Conservation (phyloP, 2,113 vertebrate genomes). For the Coryphaenoides rupestris region DNA sequence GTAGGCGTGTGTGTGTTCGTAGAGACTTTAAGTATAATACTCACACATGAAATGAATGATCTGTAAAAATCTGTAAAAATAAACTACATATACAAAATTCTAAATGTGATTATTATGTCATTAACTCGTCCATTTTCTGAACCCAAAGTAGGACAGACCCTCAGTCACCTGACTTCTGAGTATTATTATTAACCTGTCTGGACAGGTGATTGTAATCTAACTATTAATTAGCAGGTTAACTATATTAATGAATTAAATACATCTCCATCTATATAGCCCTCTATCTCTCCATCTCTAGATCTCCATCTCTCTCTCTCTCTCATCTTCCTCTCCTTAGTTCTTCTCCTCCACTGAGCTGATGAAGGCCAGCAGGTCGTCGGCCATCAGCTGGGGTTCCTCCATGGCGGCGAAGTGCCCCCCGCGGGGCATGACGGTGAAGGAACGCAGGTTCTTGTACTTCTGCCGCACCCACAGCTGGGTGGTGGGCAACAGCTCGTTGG, state of each 20-base stretch:
- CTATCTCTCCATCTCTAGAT: background rate
- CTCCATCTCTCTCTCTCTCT: background rate
- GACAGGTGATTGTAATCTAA: too few species aligned
- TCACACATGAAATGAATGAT: too few species aligned
- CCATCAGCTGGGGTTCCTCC: slow-evolving; percentile 82
- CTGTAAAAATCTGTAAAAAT: too few species aligned
- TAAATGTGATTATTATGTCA: too few species aligned
- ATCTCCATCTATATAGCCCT: background rate
- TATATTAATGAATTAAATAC: too few species aligned
- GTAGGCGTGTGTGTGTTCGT: background rate
- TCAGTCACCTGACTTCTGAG: too few species aligned
- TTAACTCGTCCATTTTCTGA: too few species aligned
- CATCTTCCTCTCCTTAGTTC: slow-evolving; percentile 25
- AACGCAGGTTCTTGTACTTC: slow-evolving; percentile 71
- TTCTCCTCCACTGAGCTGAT: slow-evolving; percentile 70
- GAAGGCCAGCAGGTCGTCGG: slow-evolving; percentile 80
- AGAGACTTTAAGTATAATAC: too few species aligned
- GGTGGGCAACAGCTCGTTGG: slow-evolving; percentile 73
- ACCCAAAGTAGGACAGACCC: too few species aligned
- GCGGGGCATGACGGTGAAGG: slow-evolving; percentile 68
- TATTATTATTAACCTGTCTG: too few species aligned
- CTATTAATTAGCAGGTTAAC: too few species aligned
- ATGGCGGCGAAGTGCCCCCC: slow-evolving; percentile 88
- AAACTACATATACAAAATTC: too few species aligned
- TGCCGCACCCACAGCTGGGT: slow-evolving; percentile 72